Percentiles rank a stretch among this genome's conserved stretches.
These are phyloP conservation scores for Steinernema carpocapsae DNA, from an alignment of 2,888 invertebrate species.

Conservation along the genomic window DNA sequence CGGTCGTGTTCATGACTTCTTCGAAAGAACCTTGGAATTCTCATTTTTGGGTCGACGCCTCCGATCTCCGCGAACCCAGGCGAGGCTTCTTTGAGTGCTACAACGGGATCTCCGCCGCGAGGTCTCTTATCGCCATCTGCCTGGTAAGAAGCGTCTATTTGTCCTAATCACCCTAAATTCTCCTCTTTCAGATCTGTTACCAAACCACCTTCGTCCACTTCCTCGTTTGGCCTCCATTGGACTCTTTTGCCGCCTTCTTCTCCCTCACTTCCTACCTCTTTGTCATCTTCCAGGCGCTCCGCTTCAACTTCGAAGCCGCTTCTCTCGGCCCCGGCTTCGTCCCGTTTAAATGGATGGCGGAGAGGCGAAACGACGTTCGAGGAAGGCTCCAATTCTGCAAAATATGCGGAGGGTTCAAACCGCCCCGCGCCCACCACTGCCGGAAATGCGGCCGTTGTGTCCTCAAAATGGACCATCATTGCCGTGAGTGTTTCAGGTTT, in stretches of 20 bases:
- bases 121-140: not conserved
- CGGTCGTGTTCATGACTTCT: constrained; percentile 12
- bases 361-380: constrained; percentile 72
- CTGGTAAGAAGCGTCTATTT: not conserved
- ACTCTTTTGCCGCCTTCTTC: not conserved
- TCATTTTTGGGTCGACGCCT: not conserved
- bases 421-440: constrained; percentile 72
- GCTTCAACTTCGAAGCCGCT: not conserved
- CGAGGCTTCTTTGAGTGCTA: not conserved
- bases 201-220: not conserved
- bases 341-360: not conserved
- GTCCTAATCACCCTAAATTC: not conserved
- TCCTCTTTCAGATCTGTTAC: not conserved
- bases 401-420: constrained; percentile 87
- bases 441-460: constrained; percentile 81
- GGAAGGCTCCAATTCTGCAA: constrained; percentile 83
- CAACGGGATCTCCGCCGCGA: not conserved
- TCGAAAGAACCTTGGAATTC: constrained; percentile 18
- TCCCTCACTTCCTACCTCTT: not conserved
- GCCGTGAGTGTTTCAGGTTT: constrained; percentile 72
- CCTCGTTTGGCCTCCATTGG: not conserved
- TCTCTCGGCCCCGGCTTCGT: not conserved
- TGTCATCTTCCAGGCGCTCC: not conserved
- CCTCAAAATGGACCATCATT: constrained; percentile 94
- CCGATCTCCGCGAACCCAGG: constrained; percentile 7